Conservation (phyloP, 2,888 invertebrate genomes). For the Pristionchus japonicus region DNA sequence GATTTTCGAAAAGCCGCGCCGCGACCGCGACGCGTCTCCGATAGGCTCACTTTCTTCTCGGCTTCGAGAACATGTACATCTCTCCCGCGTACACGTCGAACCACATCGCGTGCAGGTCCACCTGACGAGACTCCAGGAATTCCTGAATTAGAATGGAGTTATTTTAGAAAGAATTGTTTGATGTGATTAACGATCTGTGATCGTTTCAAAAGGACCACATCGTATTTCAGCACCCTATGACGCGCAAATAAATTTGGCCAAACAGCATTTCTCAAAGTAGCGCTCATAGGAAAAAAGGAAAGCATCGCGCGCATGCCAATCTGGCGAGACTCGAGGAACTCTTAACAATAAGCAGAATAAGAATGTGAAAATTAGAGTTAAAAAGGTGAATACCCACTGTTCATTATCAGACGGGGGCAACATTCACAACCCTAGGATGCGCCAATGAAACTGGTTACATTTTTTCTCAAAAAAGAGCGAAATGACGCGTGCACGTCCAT, state of each 20-base stretch:
- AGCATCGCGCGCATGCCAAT: slow-evolving; percentile 81
- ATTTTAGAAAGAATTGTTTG: not conserved
- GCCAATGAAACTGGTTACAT: no score
- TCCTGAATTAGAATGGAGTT: slow-evolving; percentile 57
- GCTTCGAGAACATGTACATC: slow-evolving; percentile 92
- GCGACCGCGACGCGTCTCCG: slow-evolving; percentile 24
- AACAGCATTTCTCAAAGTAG: no score
- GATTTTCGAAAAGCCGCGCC: not conserved
- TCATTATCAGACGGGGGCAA: no score
- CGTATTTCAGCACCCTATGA: no score
- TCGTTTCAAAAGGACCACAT: no score
- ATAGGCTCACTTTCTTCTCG: slow-evolving; percentile 67
- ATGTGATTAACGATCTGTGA: not conserved
- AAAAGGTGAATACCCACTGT: not conserved
- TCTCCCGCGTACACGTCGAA: slow-evolving; percentile 94
- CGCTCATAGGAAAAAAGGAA: no score
- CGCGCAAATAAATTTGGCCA: no score
- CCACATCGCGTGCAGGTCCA: slow-evolving; percentile 85
- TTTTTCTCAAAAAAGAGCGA: no score
- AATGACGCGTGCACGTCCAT: slow-evolving; percentile 81
- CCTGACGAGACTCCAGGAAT: slow-evolving; percentile 62
- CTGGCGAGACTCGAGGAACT: slow-evolving; percentile 63
- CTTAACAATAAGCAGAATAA: no score
- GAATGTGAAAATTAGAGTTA: no score
- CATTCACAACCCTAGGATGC: no score